Percentiles rank a stretch among this genome's conserved stretches.
Conservation (phyloP, 2,888 invertebrate species). For the Antitype chi region DNA sequence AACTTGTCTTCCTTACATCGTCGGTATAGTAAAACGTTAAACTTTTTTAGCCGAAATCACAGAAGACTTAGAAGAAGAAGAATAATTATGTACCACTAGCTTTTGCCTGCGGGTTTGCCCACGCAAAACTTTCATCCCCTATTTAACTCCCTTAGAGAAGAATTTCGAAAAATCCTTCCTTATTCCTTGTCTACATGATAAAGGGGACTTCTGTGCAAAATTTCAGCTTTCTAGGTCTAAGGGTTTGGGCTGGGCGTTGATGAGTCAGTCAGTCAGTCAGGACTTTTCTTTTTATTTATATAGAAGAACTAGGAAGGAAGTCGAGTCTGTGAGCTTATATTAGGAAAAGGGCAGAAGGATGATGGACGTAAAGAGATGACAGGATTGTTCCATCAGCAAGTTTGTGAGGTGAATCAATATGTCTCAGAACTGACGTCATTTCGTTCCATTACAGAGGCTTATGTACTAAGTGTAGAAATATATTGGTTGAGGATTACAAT, state of each 20-base stretch:
- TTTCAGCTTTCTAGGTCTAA: no score
- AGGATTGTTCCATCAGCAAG: neutral
- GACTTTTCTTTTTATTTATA: no score
- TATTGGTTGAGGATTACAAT: neutral
- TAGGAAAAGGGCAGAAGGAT: neutral
- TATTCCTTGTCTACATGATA: no score
- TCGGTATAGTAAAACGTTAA: no score
- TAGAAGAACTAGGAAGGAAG: neutral
- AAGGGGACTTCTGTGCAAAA: no score
- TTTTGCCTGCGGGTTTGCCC: no score
- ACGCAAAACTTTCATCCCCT: no score
- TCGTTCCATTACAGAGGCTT: neutral
- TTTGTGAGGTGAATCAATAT: neutral
- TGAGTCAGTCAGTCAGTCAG: no score
- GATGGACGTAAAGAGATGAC: neutral
- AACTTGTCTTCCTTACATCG: neutral
- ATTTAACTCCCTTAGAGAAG: no score
- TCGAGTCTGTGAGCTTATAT: neutral
- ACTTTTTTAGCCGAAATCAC: neutral
- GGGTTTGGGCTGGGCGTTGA: no score
- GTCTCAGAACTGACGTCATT: neutral
- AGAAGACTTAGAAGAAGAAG: neutral
- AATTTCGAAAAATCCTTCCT: no score
- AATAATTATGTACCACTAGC: neutral
- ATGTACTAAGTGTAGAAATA: neutral